Percentiles rank a stretch among this genome's conserved stretches.
phyloP scores from a whole-genome alignment of 2,113 vertebrate species.

The Pampusana beccarii region DNA sequence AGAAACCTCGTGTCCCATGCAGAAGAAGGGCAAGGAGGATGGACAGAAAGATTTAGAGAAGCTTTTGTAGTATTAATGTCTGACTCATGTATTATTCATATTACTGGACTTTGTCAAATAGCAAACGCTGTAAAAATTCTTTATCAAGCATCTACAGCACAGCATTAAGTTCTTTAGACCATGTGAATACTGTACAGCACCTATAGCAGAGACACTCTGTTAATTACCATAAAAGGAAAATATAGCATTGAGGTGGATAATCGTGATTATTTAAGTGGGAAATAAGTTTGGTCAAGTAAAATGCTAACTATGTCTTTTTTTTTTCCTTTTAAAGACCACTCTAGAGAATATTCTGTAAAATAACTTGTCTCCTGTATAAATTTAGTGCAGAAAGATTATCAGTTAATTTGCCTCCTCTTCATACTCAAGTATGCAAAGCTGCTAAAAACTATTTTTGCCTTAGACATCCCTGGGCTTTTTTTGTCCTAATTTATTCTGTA shows the following conservation, averaged over 20 bases:
- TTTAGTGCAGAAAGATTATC: constrained; percentile 34
- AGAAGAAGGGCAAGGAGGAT: neutral
- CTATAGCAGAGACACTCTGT: neutral
- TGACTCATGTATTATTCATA: neutral
- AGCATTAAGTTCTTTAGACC: neutral
- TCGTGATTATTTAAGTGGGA: neutral
- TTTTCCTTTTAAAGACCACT: neutral
- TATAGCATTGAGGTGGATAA: neutral
- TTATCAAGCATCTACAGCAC: neutral
- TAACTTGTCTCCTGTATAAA: constrained; percentile 29
- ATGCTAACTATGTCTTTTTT: neutral
- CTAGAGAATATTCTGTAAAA: neutral
- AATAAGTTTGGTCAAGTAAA: neutral
- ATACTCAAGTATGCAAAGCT: constrained; percentile 52
- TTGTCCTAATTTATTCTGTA: constrained; percentile 49
- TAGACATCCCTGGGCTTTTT: constrained; percentile 38
- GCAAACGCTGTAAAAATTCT: neutral
- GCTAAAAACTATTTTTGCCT: constrained; percentile 56
- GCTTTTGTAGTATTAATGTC: neutral
- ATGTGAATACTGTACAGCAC: neutral
- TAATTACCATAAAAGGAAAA: neutral
- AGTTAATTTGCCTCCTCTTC: constrained; percentile 37
- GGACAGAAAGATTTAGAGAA: neutral
- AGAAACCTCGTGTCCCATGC: neutral
- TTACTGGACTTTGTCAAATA: neutral